Evolutionary conservation across 2,888 invertebrate species (phyloP).

Genomic region (Acanthococcus lagerstroemiae): DNA sequence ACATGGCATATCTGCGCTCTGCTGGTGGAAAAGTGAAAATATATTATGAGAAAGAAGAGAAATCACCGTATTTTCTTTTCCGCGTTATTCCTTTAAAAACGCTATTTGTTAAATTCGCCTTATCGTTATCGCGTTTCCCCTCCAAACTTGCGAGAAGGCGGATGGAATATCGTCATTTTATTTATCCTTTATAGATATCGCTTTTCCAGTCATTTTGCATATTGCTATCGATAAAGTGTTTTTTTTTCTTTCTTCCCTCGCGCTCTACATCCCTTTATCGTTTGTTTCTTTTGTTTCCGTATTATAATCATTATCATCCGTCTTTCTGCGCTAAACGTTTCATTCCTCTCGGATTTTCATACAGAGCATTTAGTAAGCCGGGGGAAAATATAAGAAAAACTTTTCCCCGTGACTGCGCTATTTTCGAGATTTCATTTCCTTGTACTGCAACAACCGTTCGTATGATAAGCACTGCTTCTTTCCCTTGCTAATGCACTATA

Average conservation of each 20-base stretch:
- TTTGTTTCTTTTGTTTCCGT: conserved; percentile 9
- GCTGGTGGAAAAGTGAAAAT: conserved; percentile 1
- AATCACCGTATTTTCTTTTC: conserved; percentile 23
- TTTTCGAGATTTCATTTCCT: too few relatives aligned
- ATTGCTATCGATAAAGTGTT: conserved; percentile 26
- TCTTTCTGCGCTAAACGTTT: background rate
- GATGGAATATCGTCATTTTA: conserved; percentile 26
- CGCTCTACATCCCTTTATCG: background rate
- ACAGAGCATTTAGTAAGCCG: too few relatives aligned
- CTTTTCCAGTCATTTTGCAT: conserved; percentile 28
- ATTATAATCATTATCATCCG: conserved; percentile 10
- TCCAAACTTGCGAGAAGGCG: conserved; percentile 6
- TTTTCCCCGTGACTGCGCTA: too few relatives aligned
- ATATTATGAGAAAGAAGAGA: conserved; percentile 11
- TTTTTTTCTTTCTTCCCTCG: background rate
- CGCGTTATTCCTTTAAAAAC: conserved; percentile 21
- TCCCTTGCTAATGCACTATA: too few relatives aligned
- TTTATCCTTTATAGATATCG: conserved; percentile 29
- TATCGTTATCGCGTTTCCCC: conserved; percentile 25
- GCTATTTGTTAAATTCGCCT: conserved; percentile 26
- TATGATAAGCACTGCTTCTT: too few relatives aligned
- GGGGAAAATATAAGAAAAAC: too few relatives aligned
- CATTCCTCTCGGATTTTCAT: too few relatives aligned
- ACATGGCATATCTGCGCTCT: background rate
- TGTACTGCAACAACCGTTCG: too few relatives aligned